phyloP scores from a whole-genome alignment of 2,113 vertebrate species.

The Sardina pilchardus region DNA sequence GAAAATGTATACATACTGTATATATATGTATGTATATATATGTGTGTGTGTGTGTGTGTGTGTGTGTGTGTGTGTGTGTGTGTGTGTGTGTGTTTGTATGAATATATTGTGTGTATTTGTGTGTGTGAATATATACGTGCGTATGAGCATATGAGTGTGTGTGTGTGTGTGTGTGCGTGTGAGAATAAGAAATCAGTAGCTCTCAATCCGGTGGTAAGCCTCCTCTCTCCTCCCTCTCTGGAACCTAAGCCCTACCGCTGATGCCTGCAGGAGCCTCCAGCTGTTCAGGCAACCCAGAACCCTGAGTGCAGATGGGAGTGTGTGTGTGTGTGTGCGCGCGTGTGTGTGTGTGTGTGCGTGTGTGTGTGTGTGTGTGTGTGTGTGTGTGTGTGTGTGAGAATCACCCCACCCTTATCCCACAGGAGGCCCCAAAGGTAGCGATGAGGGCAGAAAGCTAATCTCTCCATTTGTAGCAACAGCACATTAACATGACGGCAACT shows the following conservation, averaged over 20 bases:
- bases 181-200: background rate
- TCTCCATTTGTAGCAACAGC: constrained; percentile 10
- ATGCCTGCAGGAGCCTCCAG: background rate
- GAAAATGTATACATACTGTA: background rate
- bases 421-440: constrained; percentile 2
- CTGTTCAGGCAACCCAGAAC: background rate
- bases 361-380: background rate
- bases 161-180: background rate
- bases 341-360: background rate
- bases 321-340: background rate
- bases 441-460: constrained; percentile 13
- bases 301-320: background rate
- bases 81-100: background rate
- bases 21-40: background rate
- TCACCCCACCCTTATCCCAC: background rate
- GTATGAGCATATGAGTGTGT: background rate
- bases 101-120: background rate
- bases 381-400: background rate
- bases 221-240: constrained; percentile 5
- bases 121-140: too few relatives aligned
- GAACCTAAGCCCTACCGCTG: background rate
- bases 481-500: background rate
- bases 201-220: background rate
- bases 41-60: background rate
- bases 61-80: background rate